These are phyloP conservation scores for Spilarctia lutea DNA, from an alignment of 2,888 invertebrate genomes.

Conservation along the genomic window DNA sequence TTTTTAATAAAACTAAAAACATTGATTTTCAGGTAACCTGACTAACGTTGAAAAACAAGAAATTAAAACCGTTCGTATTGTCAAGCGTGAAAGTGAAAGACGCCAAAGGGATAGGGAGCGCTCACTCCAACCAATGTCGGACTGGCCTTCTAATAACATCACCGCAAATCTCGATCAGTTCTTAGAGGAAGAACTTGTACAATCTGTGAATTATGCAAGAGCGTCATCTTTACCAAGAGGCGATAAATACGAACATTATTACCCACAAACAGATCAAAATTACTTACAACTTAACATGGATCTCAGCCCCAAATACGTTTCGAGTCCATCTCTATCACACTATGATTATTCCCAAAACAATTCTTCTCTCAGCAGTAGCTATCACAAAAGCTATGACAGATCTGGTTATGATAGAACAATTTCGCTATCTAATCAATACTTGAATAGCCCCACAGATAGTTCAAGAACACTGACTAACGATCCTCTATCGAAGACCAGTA, in stretches of 20 bases:
- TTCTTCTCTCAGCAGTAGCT: conserved; percentile 78
- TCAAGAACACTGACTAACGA: conserved; percentile 81
- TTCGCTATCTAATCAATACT: conserved; percentile 78
- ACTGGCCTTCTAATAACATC: conserved; percentile 77
- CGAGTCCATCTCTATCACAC: conserved; percentile 81
- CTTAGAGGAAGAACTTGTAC: conserved; percentile 80
- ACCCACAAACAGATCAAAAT: conserved; percentile 68
- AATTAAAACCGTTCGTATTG: conserved; percentile 97
- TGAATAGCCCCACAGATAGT: conserved; percentile 82
- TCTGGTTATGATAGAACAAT: conserved; percentile 74
- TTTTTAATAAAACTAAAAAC: neutral
- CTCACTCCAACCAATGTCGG: conserved; percentile 81
- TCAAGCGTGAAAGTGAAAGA: conserved; percentile 96
- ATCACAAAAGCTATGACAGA: conserved; percentile 75
- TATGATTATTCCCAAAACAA: conserved; percentile 80
- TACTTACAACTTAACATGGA: conserved; percentile 77
- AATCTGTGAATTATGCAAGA: conserved; percentile 73
- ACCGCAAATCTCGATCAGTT: conserved; percentile 81
- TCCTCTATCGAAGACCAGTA: conserved; percentile 81
- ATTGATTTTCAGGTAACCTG: conserved; percentile 84
- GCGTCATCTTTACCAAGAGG: conserved; percentile 86
- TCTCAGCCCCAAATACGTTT: conserved; percentile 80
- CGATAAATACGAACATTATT: conserved; percentile 76
- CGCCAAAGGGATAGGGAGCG: conserved; percentile 93
- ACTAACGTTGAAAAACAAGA: conserved; percentile 94